Conservation (phyloP, 2,888 invertebrate genomes). For the Papilio demoleus region DNA sequence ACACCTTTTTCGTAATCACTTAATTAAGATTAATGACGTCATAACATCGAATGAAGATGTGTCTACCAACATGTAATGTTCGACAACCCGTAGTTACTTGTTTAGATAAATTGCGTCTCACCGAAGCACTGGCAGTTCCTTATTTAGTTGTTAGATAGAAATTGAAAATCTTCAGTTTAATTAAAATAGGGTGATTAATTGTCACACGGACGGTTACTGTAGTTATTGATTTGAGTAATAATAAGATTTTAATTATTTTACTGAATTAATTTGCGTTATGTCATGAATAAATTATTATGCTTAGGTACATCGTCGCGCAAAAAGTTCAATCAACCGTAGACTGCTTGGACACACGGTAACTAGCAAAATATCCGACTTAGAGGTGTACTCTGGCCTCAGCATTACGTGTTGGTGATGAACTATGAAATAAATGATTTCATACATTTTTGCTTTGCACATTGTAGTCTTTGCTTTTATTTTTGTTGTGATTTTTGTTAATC, state of each 20-base stretch:
- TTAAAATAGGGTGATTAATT: conserved; percentile 42
- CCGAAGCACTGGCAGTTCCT: conserved; percentile 23
- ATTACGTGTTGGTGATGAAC: too few species aligned
- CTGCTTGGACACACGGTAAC: too few species aligned
- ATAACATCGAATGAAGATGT: conserved; percentile 24
- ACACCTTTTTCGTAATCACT: conserved; percentile 22
- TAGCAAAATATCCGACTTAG: too few species aligned
- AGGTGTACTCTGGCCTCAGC: too few species aligned
- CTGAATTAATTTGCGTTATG: neutral
- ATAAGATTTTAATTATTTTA: conserved; percentile 45
- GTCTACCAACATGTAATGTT: conserved; percentile 12
- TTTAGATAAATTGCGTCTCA: conserved; percentile 31
- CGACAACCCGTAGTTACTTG: conserved; percentile 25
- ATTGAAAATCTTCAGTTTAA: conserved; percentile 30
- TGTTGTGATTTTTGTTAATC: too few species aligned
- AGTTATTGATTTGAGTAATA: conserved; percentile 44
- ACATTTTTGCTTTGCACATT: too few species aligned
- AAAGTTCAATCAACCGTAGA: too few species aligned
- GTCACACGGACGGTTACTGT: conserved; percentile 36
- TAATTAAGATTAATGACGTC: conserved; percentile 31
- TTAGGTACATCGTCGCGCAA: too few species aligned
- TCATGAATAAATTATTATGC: too few species aligned
- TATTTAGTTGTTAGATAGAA: conserved; percentile 35
- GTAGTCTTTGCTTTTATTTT: too few species aligned
- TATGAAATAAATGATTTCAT: too few species aligned